Evolutionary conservation across 2,797 vertebrate species (phyloP), one percentile per base, ranked within the genome.

Genomic region (Phrynocephalus guinanensis): DNA sequence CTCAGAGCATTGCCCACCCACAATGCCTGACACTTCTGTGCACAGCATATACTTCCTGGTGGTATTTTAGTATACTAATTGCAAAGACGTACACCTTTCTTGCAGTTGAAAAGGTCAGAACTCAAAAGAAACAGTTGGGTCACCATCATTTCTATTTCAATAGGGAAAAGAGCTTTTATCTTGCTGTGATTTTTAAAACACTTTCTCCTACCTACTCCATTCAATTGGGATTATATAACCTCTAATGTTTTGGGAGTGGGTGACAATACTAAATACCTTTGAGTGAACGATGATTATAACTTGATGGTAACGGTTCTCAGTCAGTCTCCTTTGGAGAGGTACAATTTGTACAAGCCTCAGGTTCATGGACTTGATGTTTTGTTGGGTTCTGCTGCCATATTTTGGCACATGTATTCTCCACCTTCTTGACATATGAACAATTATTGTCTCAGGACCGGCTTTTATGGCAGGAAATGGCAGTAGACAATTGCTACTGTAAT

Each of bases 361-460:
- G 90, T n/a, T 89, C 94, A 94, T 87, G 73, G 91, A 94, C 93
- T 94, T 92, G 89, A 87, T 83, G 94, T 94, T 91, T 93, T 95
- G 84, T 90, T 88, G 93, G 88, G 84, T 88, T 93, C 93, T 93
- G 87, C 92, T 92, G 88, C 20, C 44, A 30, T 77, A 75, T 89
- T 94, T 93, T 88, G 92, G 83, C 88, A 91, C 86, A 92, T 93
- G 50, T 95, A 93, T 92, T 95, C 90, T 93, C 67, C 81, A 87
- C 66, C 75, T 79, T 90, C 84, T 91, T 44, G 75, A 92, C 93
- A 88, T 92, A 91, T 91, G 90, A 93, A 56, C 89, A 86, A 88
- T 92, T 89, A 94, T 91, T 92, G 89, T 75, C 89, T 94, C 91
- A 88, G 92, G 89, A 93, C 94, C 93, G 92, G 86, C 90, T 87